Percentiles rank a stretch among this genome's conserved stretches.
phyloP scores from a whole-genome alignment of 2,888 invertebrate genomes.

The Sinopyrophorus schimmeli region DNA sequence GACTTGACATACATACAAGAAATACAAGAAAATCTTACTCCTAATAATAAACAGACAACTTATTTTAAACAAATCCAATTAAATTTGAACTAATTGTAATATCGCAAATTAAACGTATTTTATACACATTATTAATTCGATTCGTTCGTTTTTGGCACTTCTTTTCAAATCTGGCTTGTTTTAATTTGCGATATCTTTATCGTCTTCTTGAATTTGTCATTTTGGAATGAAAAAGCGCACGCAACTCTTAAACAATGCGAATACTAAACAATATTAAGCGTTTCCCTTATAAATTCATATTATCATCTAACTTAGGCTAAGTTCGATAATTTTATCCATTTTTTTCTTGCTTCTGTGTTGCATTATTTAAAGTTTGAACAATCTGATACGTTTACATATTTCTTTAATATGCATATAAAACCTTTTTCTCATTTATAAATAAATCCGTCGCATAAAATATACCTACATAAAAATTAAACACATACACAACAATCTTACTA shows the following conservation, averaged over 20 bases:
- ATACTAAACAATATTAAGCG: slow-evolving; percentile 11
- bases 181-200: slow-evolving; percentile 13
- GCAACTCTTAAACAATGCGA: neutral
- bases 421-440: no score
- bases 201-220: no score
- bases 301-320: slow-evolving; percentile 34
- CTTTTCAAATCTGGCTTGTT: slow-evolving; percentile 22
- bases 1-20: slow-evolving; percentile 55
- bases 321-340: slow-evolving; percentile 33
- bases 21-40: slow-evolving; percentile 53
- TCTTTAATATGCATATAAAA: slow-evolving; percentile 9
- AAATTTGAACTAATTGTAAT: no score
- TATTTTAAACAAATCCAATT: no score
- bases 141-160: slow-evolving; percentile 30
- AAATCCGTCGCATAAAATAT: slow-evolving; percentile 12
- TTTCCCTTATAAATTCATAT: slow-evolving; percentile 16
- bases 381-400: slow-evolving; percentile 28
- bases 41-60: slow-evolving; percentile 25
- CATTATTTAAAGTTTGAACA: slow-evolving; percentile 18
- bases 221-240: slow-evolving; percentile 9
- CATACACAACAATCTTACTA: slow-evolving; percentile 9
- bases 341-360: slow-evolving; percentile 24
- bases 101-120: no score
- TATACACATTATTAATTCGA: slow-evolving; percentile 28
- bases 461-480: slow-evolving; percentile 7